Conservation (phyloP, 1,140 invertebrate genomes). For the Cotesia vestalis region DNA sequence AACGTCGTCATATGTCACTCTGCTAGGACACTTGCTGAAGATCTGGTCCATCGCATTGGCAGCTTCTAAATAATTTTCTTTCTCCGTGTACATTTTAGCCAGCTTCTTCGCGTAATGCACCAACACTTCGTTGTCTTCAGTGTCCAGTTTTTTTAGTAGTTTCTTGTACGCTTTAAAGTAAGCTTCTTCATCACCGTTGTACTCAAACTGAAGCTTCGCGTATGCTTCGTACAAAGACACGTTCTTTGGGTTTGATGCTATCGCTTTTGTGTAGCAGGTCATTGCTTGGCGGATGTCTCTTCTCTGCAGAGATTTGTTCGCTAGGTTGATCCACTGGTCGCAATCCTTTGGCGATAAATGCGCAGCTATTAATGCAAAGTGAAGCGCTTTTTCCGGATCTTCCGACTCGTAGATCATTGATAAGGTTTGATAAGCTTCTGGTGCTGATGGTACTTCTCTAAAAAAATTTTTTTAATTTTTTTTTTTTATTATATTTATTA, state of each 20-base stretch:
- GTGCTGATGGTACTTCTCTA: slow-evolving; percentile 80
- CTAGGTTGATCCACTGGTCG: slow-evolving; percentile 87
- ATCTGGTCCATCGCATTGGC: slow-evolving; percentile 79
- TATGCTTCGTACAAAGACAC: slow-evolving; percentile 77
- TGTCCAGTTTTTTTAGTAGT: slow-evolving; percentile 73
- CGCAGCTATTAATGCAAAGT: slow-evolving; percentile 87
- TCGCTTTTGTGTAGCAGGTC: slow-evolving; percentile 84
- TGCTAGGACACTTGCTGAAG: slow-evolving; percentile 74
- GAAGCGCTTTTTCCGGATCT: slow-evolving; percentile 84
- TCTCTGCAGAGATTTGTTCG: slow-evolving; percentile 78
- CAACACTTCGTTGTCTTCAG: slow-evolving; percentile 74
- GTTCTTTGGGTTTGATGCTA: slow-evolving; percentile 75
- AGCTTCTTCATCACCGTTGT: slow-evolving; percentile 75
- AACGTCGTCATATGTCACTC: slow-evolving; percentile 78
- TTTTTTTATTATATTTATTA: too few species aligned
- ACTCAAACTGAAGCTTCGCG: slow-evolving; percentile 73
- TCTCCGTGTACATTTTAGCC: slow-evolving; percentile 77
- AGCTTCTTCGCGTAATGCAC: slow-evolving; percentile 81
- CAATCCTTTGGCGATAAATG: slow-evolving; percentile 83
- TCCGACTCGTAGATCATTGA: slow-evolving; percentile 89
- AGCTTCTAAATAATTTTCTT: slow-evolving; percentile 78
- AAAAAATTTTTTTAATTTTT: slow-evolving; percentile 11
- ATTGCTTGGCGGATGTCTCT: slow-evolving; percentile 82
- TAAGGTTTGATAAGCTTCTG: slow-evolving; percentile 90
- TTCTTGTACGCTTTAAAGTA: slow-evolving; percentile 78